These are phyloP conservation scores for Drosophila ezoana DNA, from an alignment of 2,888 invertebrate species.

Conservation along the genomic window DNA sequence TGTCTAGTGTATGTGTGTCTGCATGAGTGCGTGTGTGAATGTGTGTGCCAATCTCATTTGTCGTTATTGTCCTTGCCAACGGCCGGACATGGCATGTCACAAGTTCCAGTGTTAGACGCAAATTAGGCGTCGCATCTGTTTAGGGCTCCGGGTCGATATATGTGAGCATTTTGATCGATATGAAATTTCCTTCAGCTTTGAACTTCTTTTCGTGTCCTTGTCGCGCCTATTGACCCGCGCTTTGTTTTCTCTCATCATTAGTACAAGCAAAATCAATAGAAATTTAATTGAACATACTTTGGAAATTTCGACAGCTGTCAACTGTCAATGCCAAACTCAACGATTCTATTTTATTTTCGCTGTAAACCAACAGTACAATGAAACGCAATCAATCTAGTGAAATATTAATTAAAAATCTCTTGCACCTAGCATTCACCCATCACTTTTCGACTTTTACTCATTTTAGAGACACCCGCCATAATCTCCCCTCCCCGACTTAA, in stretches of 20 bases:
- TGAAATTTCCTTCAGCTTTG: slow-evolving; percentile 71
- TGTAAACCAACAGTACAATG: slow-evolving; percentile 46
- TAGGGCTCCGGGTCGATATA: slow-evolving; percentile 58
- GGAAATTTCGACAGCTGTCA: slow-evolving; percentile 72
- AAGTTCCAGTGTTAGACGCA: slow-evolving; percentile 49
- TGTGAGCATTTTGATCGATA: slow-evolving; percentile 50
- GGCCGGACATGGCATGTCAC: slow-evolving; percentile 57
- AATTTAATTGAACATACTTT: slow-evolving; percentile 59
- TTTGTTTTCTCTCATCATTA: slow-evolving; percentile 18
- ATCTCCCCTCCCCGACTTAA: background rate
- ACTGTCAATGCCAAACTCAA: slow-evolving; percentile 47
- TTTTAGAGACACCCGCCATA: background rate
- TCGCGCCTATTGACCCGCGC: slow-evolving; percentile 47
- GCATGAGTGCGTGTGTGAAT: slow-evolving; percentile 18
- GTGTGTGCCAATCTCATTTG: slow-evolving; percentile 52
- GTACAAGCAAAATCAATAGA: slow-evolving; percentile 37
- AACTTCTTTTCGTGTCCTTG: slow-evolving; percentile 73
- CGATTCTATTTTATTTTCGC: slow-evolving; percentile 26
- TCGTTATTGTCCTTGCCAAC: slow-evolving; percentile 46
- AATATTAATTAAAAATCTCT: slow-evolving; percentile 66
- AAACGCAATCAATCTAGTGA: slow-evolving; percentile 65
- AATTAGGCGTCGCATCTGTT: slow-evolving; percentile 74
- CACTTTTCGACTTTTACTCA: background rate
- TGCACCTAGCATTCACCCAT: background rate
- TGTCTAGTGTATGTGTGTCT: background rate